Base-by-base conservation (phyloP, 2,797 vertebrate species). In the Nannoperca australis region DNA sequence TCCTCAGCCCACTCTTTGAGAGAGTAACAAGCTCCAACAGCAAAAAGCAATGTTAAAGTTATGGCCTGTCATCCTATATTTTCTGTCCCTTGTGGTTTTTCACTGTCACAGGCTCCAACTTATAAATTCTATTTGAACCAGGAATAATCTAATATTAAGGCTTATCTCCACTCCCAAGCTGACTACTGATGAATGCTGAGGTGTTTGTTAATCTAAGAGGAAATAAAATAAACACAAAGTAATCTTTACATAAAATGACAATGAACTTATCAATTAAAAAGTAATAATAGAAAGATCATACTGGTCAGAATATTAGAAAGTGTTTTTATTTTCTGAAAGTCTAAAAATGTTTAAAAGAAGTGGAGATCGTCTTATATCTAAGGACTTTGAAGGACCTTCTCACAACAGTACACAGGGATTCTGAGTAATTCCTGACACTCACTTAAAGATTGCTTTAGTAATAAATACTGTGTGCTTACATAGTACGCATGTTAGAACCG, bases 1-100 rank as follows among this genome's bases (percentile, higher is more conserved):
- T 85, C 84, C 88, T 82, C 91, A 79, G 88, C 90, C 89, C 85
- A 90, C 72, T 85, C 91, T 93, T 81, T 87, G 72, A 90, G 84
- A 85, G 79, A 85, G 91, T 92, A 95, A 95, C 92, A 94, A 94
- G 91, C 90, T 90, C 82, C 83, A 93, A 92, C 88, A 92, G 92
- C 87, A 91, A 88, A 91, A 91, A 88, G 87, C 89, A 83, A 81
- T 91, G 87, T 93, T 87, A 87, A 94, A 94, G 87, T 92, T 93
- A 94, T 91, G 84, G 86, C 87, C 87, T 91, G 92, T 91, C 93
- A 91, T 92, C 71, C 89, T 83, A 66, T 83, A 90, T 92, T 92
- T 89, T 91, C 79, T 82, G 76, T 68, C 80, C 81, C 61, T 87
- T 83, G 70, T 88, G 64, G 81, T 86, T 89, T 92, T 91, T 89